These are phyloP conservation scores for Panthera uncia DNA, from an alignment of 2,113 vertebrate species.

Conservation along the genomic window DNA sequence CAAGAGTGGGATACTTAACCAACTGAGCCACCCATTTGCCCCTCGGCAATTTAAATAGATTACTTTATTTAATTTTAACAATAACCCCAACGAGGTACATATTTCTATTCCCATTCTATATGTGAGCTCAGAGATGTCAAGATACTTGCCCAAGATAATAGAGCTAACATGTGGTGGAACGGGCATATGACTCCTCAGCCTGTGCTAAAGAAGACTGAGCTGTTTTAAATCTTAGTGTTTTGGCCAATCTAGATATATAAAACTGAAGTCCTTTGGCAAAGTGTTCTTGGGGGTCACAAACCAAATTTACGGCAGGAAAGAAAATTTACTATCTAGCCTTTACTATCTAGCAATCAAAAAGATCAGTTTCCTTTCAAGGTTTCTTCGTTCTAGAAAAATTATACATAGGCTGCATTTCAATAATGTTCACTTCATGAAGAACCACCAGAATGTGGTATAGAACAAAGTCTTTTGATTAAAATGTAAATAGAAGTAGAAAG, in stretches of 20 bases:
- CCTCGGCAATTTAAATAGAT: not conserved
- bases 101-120: not conserved
- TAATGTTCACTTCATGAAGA: not conserved
- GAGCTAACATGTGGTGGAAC: not conserved
- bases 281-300: not conserved
- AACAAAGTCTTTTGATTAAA: not conserved
- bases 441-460: not conserved
- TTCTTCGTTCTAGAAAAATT: constrained; percentile 18
- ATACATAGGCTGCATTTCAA: not conserved
- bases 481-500: not conserved
- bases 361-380: not conserved
- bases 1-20: too few species aligned
- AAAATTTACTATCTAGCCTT: not conserved
- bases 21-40: too few species aligned
- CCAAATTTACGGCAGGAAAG: not conserved
- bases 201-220: not conserved
- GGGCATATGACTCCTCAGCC: rapidly evolving
- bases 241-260: not conserved
- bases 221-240: not conserved
- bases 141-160: not conserved
- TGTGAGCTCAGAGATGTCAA: not conserved
- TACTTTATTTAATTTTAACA: not conserved
- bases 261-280: not conserved
- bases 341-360: not conserved
- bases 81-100: not conserved